phyloP scores from a whole-genome alignment of 1,140 invertebrate species.

The Sesamia nonagrioides region DNA sequence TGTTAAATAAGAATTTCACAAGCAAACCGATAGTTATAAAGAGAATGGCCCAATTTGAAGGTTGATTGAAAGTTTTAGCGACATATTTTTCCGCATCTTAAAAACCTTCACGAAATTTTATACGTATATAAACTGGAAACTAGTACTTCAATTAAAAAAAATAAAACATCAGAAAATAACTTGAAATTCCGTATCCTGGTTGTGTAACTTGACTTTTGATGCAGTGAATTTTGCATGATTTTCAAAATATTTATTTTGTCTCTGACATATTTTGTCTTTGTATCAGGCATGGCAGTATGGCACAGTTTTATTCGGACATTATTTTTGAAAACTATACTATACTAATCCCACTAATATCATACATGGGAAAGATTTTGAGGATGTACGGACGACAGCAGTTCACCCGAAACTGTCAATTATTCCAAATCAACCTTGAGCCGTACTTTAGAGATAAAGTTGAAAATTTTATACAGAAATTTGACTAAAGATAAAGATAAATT shows the following conservation, averaged over 20 bases:
- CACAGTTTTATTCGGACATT: no score
- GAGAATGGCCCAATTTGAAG: conserved; percentile 11
- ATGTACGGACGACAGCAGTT: no score
- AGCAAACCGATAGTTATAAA: conserved; percentile 1
- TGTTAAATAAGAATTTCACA: not conserved
- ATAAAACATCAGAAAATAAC: not conserved
- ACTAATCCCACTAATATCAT: no score
- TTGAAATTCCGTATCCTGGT: not conserved
- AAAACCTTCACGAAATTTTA: conserved; percentile 1
- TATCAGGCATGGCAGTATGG: no score
- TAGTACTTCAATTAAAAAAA: conserved; percentile 7
- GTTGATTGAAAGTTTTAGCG: conserved; percentile 31
- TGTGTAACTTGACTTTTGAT: not conserved
- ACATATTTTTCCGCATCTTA: conserved; percentile 13
- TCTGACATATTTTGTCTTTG: no score
- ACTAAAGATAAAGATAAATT: no score
- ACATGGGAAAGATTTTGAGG: no score
- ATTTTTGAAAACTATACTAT: no score
- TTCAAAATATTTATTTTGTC: not conserved
- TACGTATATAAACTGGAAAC: not conserved
- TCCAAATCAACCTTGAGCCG: no score
- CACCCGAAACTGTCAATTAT: no score
- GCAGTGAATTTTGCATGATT: not conserved
- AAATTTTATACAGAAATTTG: no score
- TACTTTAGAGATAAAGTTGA: no score